These are phyloP conservation scores for Neodon shergylaensis DNA, from an alignment of 2,113 vertebrate genomes.

Conservation along the genomic window DNA sequence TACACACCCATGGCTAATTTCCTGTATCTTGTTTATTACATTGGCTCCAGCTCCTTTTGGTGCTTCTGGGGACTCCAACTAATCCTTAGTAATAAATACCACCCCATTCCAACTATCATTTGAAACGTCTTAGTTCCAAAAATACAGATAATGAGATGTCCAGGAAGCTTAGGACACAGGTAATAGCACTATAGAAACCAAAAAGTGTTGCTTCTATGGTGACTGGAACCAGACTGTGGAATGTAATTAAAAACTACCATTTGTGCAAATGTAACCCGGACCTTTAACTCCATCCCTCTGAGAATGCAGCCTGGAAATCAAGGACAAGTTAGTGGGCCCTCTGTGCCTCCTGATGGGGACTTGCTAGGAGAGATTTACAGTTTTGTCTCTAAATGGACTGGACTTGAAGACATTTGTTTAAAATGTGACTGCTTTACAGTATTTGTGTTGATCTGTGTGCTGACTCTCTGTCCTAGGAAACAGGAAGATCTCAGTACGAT, in stretches of 20 bases:
- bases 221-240: neutral
- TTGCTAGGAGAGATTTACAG: neutral
- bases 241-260: neutral
- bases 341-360: neutral
- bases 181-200: neutral
- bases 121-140: neutral
- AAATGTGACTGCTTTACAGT: neutral
- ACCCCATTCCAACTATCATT: neutral
- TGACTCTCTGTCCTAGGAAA: neutral
- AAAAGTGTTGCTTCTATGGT: neutral
- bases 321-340: neutral
- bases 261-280: neutral
- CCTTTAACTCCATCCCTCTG: neutral
- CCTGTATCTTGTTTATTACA: neutral
- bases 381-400: neutral
- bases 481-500: neutral
- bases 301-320: neutral
- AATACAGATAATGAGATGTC: neutral
- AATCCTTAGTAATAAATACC: neutral
- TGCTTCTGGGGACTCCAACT: neutral
- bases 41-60: neutral
- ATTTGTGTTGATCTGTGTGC: neutral
- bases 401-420: slow-evolving; percentile 2
- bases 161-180: neutral
- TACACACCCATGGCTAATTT: neutral